Evolutionary conservation across 2,113 vertebrate species (phyloP).

Genomic region (Thunnus thynnus): DNA sequence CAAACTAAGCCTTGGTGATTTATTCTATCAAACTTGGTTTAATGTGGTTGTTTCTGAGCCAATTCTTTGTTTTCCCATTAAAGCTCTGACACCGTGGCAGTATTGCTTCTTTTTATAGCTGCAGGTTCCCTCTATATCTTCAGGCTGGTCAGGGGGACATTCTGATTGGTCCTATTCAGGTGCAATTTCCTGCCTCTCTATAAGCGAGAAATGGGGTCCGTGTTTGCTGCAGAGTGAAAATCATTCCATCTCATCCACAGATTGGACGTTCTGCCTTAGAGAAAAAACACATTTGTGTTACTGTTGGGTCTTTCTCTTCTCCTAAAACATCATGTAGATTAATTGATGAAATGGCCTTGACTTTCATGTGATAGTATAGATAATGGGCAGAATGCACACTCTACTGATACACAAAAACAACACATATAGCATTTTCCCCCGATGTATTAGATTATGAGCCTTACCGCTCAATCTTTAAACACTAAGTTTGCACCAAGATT

Average conservation of each 20-base stretch:
- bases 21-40: constrained; percentile 35
- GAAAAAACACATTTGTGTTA: constrained; percentile 15
- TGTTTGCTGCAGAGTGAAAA: constrained; percentile 55
- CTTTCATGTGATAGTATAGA: constrained; percentile 37
- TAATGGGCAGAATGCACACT: constrained; percentile 18
- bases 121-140: constrained; percentile 38
- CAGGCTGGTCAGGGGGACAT: constrained; percentile 28
- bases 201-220: constrained; percentile 36
- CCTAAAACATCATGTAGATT: constrained; percentile 18
- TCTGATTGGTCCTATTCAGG: constrained; percentile 63
- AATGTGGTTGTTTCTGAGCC: constrained; percentile 37
- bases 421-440: background rate
- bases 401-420: background rate
- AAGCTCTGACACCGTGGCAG: constrained; percentile 20
- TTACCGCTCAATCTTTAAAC: background rate
- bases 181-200: constrained; percentile 68
- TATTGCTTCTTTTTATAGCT: constrained; percentile 56
- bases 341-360: constrained; percentile 30
- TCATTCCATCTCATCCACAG: constrained; percentile 55
- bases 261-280: constrained; percentile 28
- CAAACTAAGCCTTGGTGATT: constrained; percentile 35
- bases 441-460: background rate
- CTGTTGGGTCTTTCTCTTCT: constrained; percentile 23
- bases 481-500: background rate
- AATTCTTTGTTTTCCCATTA: constrained; percentile 59